Evolutionary conservation across 2,113 vertebrate genomes (phyloP).

Genomic region (Mellivora capensis): DNA sequence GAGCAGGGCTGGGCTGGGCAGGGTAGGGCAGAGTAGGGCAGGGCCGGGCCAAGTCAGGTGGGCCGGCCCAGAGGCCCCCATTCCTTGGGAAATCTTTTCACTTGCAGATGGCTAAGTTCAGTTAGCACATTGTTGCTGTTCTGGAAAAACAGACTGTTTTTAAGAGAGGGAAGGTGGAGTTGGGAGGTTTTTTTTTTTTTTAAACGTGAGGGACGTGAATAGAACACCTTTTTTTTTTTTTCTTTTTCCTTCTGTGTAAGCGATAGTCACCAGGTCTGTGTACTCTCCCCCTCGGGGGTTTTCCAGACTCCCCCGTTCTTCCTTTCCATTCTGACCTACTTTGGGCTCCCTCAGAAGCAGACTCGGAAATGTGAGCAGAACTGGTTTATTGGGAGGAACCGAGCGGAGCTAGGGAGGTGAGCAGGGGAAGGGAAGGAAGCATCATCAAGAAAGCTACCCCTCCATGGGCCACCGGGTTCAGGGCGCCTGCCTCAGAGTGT

Average conservation of each 20-base stretch:
- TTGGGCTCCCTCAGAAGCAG: neutral
- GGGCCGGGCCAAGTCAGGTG: neutral
- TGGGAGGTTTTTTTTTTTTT: neutral
- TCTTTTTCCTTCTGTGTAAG: neutral
- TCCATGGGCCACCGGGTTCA: neutral
- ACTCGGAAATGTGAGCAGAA: neutral
- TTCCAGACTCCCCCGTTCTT: neutral
- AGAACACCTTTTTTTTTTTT: neutral
- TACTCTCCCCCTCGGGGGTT: neutral
- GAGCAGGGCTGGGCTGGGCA: no score
- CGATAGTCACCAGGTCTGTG: neutral
- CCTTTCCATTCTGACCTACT: constrained; percentile 26
- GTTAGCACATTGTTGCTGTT: constrained; percentile 25
- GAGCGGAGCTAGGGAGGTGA: neutral
- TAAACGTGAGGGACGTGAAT: neutral
- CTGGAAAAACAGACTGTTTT: constrained; percentile 28
- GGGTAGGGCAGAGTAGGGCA: neutral
- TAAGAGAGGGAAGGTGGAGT: neutral
- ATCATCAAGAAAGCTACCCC: neutral
- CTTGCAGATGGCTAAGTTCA: neutral
- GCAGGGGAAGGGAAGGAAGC: neutral
- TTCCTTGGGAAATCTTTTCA: constrained; percentile 2
- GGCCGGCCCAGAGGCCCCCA: neutral
- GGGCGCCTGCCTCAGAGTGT: neutral
- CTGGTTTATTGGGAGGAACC: neutral